Conservation (phyloP, 2,797 vertebrate genomes). For the Champsocephalus esox region DNA sequence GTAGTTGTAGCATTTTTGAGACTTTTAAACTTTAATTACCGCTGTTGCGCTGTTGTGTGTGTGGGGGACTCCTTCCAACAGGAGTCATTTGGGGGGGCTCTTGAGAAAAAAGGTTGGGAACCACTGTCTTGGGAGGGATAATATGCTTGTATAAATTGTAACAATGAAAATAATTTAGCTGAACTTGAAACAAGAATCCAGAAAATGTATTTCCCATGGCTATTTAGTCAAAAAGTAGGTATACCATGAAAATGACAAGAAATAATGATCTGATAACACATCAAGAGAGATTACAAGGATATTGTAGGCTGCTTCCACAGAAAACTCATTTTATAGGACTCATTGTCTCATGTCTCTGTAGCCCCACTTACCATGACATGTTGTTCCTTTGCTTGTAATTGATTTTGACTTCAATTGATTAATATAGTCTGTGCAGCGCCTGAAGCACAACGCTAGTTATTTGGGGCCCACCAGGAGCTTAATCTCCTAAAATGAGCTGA, state of each 20-base stretch:
- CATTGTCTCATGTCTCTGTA: conserved; percentile 53
- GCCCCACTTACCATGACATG: conserved; percentile 65
- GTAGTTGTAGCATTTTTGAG: too few species aligned
- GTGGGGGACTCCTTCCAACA: too few species aligned
- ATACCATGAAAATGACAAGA: conserved; percentile 22
- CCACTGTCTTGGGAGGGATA: background rate
- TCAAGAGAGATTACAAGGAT: conserved; percentile 15
- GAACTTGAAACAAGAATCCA: conserved; percentile 14
- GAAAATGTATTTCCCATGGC: conserved; percentile 7
- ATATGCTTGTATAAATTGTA: conserved; percentile 7
- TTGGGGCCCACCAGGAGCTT: conserved; percentile 74
- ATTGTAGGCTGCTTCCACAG: conserved; percentile 36
- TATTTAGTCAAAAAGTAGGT: conserved; percentile 19
- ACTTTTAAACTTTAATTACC: too few species aligned
- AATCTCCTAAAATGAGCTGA: conserved; percentile 76
- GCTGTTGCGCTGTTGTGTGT: too few species aligned
- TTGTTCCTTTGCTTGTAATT: conserved; percentile 78
- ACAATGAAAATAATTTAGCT: background rate
- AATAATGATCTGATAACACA: conserved; percentile 23
- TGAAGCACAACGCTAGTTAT: conserved; percentile 68
- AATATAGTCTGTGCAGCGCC: conserved; percentile 68
- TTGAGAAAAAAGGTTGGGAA: too few species aligned
- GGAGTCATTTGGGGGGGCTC: too few species aligned
- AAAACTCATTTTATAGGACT: conserved; percentile 33
- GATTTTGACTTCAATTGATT: conserved; percentile 82